These are phyloP conservation scores for Holocentrus rufus DNA, from an alignment of 2,797 vertebrate genomes.

Conservation along the genomic window DNA sequence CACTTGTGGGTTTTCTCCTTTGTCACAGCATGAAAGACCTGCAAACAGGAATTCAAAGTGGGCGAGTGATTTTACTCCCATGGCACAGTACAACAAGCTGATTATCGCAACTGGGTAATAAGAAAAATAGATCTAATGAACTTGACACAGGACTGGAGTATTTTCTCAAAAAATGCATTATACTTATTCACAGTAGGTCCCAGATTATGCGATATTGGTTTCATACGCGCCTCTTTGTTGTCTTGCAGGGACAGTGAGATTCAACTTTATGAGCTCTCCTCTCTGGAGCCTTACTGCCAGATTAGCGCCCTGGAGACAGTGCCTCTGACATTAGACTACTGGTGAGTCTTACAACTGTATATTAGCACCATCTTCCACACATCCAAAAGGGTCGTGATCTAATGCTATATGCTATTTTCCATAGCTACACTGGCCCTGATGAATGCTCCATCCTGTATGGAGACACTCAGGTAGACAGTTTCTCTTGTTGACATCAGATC, in stretches of 20 bases:
- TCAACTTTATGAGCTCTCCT: conserved; percentile 84
- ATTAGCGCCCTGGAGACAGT: conserved; percentile 81
- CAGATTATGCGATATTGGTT: conserved; percentile 2
- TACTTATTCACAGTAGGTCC: background rate
- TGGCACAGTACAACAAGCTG: conserved; percentile 82
- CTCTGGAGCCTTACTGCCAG: conserved; percentile 84
- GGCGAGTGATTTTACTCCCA: conserved; percentile 79
- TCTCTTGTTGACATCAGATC: conserved; percentile 13
- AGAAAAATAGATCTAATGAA: conserved; percentile 6
- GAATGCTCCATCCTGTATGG: conserved; percentile 85
- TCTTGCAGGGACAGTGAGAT: conserved; percentile 82
- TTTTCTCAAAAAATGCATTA: background rate
- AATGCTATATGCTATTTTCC: conserved; percentile 8
- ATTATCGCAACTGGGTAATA: conserved; percentile 79
- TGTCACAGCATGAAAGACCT: conserved; percentile 70
- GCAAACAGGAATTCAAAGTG: conserved; percentile 75
- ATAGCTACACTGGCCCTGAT: conserved; percentile 77
- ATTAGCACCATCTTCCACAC: background rate
- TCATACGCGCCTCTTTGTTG: conserved; percentile 14
- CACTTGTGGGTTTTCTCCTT: background rate
- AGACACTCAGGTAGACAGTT: conserved; percentile 81
- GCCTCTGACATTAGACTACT: conserved; percentile 82
- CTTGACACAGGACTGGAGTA: background rate
- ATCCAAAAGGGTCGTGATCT: background rate
- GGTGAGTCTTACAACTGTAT: conserved; percentile 71